phyloP scores from a whole-genome alignment of 2,113 vertebrate species.

The Agelaius phoeniceus region DNA sequence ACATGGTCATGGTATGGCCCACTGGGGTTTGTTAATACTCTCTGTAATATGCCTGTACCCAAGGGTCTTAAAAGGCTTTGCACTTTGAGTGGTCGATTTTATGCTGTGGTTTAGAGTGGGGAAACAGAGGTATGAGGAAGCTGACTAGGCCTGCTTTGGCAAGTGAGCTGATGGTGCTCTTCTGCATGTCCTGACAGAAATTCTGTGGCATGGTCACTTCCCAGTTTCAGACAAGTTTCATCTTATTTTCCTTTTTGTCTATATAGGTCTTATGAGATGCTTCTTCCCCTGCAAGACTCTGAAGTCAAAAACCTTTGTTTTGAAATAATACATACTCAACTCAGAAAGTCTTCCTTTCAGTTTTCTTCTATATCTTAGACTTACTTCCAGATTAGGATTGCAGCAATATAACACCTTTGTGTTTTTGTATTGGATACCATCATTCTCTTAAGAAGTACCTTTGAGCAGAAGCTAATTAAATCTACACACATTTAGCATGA shows the following conservation, averaged over 20 bases:
- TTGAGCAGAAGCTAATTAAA: background rate
- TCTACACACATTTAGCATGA: background rate
- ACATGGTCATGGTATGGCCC: background rate
- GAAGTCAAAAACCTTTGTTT: background rate
- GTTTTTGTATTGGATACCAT: background rate
- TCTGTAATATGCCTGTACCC: background rate
- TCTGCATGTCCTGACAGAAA: background rate
- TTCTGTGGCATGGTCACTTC: background rate
- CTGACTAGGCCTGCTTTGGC: background rate
- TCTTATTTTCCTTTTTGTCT: background rate
- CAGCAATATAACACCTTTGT: background rate
- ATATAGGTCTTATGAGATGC: background rate
- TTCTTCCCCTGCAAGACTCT: background rate
- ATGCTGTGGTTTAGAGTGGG: background rate
- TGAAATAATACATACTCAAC: background rate
- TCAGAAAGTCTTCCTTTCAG: background rate
- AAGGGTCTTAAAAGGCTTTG: background rate
- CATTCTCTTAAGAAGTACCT: background rate
- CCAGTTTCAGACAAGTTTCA: background rate
- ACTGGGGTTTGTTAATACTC: background rate
- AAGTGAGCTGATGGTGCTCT: background rate
- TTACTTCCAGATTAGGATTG: background rate
- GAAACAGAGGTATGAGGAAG: background rate
- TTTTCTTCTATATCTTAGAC: background rate
- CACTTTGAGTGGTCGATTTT: background rate